Evolutionary conservation across 30 jellyfish, hydroid and myxozoan species (phyloP).

Genomic region (Phacellophora camtschatica): DNA sequence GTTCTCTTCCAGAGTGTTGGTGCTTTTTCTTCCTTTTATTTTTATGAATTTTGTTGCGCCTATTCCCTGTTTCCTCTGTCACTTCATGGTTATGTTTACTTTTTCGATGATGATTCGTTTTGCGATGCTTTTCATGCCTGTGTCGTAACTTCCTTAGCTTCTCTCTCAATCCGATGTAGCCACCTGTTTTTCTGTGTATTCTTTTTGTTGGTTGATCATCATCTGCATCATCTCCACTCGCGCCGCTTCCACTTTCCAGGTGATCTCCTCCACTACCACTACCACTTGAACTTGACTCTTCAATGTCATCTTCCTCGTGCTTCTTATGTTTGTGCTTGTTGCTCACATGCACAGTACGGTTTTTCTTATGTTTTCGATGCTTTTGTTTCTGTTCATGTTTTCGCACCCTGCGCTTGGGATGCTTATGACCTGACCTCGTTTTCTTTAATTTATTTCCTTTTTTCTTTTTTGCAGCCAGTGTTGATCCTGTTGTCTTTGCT

Average conservation of each 20-base stretch:
- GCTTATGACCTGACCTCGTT: not conserved
- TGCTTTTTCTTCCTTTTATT: not conserved
- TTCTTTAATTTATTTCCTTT: not conserved
- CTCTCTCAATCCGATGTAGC: slow-evolving; percentile 7
- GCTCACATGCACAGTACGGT: not conserved
- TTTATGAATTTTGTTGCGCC: not conserved
- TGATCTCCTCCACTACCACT: slow-evolving; percentile 15
- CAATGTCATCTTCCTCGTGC: not conserved
- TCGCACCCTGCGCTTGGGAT: not conserved
- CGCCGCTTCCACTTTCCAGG: not conserved
- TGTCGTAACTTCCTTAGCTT: slow-evolving; percentile 1
- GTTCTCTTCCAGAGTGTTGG: not conserved
- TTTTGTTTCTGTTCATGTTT: not conserved
- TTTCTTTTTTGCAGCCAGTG: not conserved
- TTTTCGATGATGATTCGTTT: not conserved
- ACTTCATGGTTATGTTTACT: not conserved
- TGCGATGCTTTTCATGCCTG: not conserved
- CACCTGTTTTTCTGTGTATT: not conserved
- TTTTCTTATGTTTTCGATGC: not conserved
- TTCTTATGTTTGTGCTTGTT: not conserved
- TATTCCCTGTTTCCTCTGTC: not conserved
- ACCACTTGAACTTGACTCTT: slow-evolving; percentile 1
- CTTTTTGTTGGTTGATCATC: too few species aligned
- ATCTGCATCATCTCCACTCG: not conserved
- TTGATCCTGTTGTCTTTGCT: not conserved